phyloP scores from a whole-genome alignment of 2,797 vertebrate genomes.

The Benthosema pterotum region DNA sequence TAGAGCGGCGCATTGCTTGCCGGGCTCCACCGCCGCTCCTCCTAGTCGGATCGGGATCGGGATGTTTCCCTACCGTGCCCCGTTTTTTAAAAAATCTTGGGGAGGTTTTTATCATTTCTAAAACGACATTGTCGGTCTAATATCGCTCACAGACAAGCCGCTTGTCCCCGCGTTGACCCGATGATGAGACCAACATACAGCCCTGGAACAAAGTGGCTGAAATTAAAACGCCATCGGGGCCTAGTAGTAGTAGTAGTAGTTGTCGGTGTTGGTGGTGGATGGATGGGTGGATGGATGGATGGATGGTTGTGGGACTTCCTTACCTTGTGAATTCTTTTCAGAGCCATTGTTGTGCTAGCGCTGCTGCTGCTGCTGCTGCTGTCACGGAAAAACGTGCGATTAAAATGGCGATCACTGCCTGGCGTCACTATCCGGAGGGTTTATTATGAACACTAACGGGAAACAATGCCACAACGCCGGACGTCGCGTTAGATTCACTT shows the following conservation, averaged over 20 bases:
- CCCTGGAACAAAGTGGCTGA: conserved; percentile 48
- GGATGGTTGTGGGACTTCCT: conserved; percentile 80
- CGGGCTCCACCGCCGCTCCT: no score
- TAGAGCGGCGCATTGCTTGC: no score
- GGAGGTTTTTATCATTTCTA: neutral
- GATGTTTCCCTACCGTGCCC: conserved; percentile 21
- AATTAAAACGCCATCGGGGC: conserved; percentile 55
- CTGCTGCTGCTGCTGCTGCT: conserved; percentile 73
- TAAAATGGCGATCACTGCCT: conserved; percentile 83
- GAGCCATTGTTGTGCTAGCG: conserved; percentile 91
- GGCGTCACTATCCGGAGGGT: conserved; percentile 63
- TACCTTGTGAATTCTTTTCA: conserved; percentile 98
- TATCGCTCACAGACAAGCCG: neutral
- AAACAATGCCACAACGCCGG: conserved; percentile 60
- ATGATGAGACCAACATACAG: conserved; percentile 3
- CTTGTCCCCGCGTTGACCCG: neutral
- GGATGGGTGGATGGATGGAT: no score
- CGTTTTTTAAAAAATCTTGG: conserved; percentile 48
- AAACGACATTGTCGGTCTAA: no score
- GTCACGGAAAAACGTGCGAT: conserved; percentile 84
- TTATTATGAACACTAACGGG: conserved; percentile 51
- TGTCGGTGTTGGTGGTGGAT: no score
- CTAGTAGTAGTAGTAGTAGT: conserved; percentile 55
- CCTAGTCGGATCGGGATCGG: no score
- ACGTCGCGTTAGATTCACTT: conserved; percentile 41